Evolutionary conservation across 2,797 vertebrate genomes (phyloP).

Genomic region (Syndactyla subalaris): DNA sequence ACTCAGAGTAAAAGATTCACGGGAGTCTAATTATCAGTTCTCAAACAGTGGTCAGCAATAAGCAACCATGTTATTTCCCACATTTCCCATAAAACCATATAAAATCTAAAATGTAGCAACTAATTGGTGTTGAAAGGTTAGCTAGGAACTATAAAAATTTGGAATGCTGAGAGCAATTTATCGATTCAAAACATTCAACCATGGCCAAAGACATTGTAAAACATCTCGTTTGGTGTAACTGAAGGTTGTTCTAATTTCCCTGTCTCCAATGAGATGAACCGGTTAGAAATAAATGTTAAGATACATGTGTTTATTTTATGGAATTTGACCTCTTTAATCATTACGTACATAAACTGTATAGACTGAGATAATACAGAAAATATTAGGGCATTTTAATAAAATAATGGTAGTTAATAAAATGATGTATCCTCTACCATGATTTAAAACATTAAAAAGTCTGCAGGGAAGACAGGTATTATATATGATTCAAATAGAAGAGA

Average conservation of each 20-base stretch:
- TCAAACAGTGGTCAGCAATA: not conserved
- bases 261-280: not conserved
- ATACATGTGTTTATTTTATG: not conserved
- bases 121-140: not conserved
- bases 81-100: not conserved
- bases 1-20: not conserved
- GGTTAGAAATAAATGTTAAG: not conserved
- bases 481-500: not conserved
- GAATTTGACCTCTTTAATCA: not conserved
- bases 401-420: not conserved
- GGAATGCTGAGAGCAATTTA: not conserved
- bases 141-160: not conserved
- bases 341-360: not conserved
- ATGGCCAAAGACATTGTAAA: not conserved
- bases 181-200: not conserved
- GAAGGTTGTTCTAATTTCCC: not conserved
- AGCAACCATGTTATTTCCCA: not conserved
- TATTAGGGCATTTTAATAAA: not conserved
- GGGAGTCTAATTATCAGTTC: not conserved
- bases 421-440: not conserved
- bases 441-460: not conserved
- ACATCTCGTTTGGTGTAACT: not conserved
- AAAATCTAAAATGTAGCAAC: not conserved
- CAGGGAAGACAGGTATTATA: not conserved
- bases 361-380: not conserved